Percentiles rank a stretch among this genome's conserved stretches.
Conservation (phyloP, 2,113 vertebrate species). For the Notarius lentiginosus region DNA sequence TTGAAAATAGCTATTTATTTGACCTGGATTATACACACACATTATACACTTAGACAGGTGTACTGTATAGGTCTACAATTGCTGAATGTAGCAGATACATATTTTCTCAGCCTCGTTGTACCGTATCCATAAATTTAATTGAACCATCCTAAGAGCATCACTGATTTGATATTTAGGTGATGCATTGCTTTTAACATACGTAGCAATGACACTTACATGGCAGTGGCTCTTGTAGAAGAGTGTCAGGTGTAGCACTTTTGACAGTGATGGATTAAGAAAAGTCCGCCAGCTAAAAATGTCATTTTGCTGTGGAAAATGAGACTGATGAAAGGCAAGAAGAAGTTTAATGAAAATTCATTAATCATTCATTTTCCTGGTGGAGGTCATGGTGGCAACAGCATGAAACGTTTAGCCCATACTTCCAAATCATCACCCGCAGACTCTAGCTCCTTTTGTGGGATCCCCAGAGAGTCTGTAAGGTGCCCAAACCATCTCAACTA, state of each 20-base stretch:
- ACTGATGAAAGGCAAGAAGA: background rate
- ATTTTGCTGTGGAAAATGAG: background rate
- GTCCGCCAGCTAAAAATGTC: background rate
- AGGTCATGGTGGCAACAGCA: background rate
- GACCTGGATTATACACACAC: background rate
- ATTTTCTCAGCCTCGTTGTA: background rate
- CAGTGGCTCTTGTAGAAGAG: background rate
- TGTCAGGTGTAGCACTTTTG: background rate
- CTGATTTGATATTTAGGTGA: background rate
- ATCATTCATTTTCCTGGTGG: background rate
- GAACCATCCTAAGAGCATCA: background rate
- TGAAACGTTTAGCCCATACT: background rate
- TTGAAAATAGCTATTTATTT: background rate
- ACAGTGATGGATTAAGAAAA: conserved; percentile 10
- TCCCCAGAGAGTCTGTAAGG: background rate
- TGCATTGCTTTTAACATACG: background rate
- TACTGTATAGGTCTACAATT: background rate
- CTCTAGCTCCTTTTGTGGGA: background rate
- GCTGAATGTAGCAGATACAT: background rate
- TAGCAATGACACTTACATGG: background rate
- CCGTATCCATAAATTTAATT: background rate
- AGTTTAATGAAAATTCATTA: conserved; percentile 2
- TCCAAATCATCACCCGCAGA: background rate
- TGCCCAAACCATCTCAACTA: background rate
- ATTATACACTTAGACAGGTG: background rate